Conservation (phyloP, 1,140 invertebrate genomes). For the fruit fly (Drosophila melanogaster) region Release_6_plus_ISO1_MT NT_037436.4:12102001-12102500, state of each 20-base stretch:
- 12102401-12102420: constrained; percentile 42
- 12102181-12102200: too few species aligned
- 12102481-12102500: constrained; percentile 78
- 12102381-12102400: constrained; percentile 29
- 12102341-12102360: constrained; percentile 37
- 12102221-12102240: too few species aligned
- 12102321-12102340: neutral
- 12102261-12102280: too few species aligned
- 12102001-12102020: constrained; percentile 33
- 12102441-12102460: constrained; percentile 78
- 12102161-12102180: too few species aligned
- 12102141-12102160: too few species aligned
- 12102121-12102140: neutral
- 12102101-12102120: constrained; percentile 6
- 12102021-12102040: constrained; percentile 81
- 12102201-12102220: neutral
- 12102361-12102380: constrained; percentile 65
- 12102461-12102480: constrained; percentile 43
- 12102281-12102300: too few species aligned
- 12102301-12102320: neutral
- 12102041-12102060: constrained; percentile 57
- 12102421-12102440: constrained; percentile 63
- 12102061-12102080: constrained; percentile 27
- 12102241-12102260: too few species aligned
- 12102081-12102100: constrained; percentile 35